Conservation (phyloP, 2,113 vertebrate species). For the Rhizomys pruinosus region DNA sequence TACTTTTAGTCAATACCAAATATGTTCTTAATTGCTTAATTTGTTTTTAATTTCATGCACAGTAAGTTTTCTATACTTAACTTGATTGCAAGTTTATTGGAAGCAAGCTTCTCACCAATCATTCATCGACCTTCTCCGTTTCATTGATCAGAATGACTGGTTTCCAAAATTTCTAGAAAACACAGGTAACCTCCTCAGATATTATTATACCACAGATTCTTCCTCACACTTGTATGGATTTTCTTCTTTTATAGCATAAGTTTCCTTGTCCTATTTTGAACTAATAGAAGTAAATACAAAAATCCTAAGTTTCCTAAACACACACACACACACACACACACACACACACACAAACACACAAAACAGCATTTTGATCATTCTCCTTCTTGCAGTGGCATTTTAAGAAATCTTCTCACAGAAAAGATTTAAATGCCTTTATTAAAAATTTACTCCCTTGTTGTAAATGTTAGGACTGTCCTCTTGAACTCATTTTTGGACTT, state of each 20-base stretch:
- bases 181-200: background rate
- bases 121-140: background rate
- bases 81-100: conserved; percentile 50
- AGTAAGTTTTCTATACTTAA: conserved; percentile 51
- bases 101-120: conserved; percentile 4
- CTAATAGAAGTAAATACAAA: conserved; percentile 22
- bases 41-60: conserved; percentile 65
- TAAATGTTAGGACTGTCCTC: conserved; percentile 16
- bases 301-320: background rate
- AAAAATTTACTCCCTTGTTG: conserved; percentile 20
- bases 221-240: background rate
- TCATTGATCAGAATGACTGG: conserved; percentile 33
- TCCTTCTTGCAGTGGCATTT: background rate
- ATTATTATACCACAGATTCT: background rate
- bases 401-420: background rate
- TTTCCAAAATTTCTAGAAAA: no score
- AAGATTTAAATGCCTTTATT: conserved; percentile 39
- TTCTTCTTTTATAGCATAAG: background rate
- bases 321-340: no score
- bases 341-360: no score
- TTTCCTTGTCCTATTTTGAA: conserved; percentile 31
- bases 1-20: conserved; percentile 52
- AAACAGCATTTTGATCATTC: background rate
- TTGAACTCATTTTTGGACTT: conserved; percentile 30
- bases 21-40: conserved; percentile 60